Conservation (phyloP, 2,797 vertebrate genomes). For the Babyrousa celebensis region DNA sequence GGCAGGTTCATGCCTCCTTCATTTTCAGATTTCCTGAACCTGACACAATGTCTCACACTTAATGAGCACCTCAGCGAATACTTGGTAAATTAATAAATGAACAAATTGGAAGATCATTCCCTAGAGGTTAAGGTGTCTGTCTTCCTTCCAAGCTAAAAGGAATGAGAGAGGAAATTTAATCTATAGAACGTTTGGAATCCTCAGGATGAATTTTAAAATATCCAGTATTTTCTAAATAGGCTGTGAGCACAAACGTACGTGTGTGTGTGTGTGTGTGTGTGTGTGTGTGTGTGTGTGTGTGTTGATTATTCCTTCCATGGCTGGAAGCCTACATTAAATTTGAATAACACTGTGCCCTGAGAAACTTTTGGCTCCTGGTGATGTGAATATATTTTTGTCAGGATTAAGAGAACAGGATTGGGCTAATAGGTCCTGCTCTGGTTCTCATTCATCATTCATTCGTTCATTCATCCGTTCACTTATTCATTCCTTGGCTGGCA, state of each 20-base stretch:
- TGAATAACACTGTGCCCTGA: slow-evolving; percentile 5
- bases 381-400: slow-evolving; percentile 53
- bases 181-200: slow-evolving; percentile 37
- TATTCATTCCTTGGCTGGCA: not conserved
- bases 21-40: slow-evolving; percentile 24
- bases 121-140: not conserved
- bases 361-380: not conserved
- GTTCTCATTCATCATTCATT: not conserved
- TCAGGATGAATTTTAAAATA: slow-evolving; percentile 55
- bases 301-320: slow-evolving; percentile 24
- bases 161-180: slow-evolving; percentile 6
- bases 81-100: slow-evolving; percentile 36
- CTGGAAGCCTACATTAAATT: slow-evolving; percentile 22
- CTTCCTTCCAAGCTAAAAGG: not conserved
- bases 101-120: not conserved
- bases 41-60: not conserved
- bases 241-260: not conserved
- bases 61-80: not conserved
- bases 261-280: not conserved
- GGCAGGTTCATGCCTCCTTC: not conserved
- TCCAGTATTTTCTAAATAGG: slow-evolving; percentile 7
- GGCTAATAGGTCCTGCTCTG: not conserved
- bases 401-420: not conserved
- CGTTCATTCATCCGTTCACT: not conserved
- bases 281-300: not conserved